Evolutionary conservation across 2,113 vertebrate genomes (phyloP), one percentile per base, ranked within the genome.

Genomic region (Pitta sordida): DNA sequence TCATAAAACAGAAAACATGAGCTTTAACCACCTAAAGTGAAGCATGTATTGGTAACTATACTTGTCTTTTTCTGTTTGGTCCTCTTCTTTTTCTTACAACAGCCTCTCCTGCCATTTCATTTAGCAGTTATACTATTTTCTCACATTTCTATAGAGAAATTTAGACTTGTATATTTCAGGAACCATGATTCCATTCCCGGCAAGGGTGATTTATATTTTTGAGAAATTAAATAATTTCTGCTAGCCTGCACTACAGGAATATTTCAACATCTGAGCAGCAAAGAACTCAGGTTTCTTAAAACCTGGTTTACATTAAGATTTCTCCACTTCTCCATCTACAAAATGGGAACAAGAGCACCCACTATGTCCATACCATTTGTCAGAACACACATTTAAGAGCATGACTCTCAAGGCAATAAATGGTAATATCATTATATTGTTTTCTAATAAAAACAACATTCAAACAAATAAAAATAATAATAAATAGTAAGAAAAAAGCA

Each of bases 21-120:
- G 46, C 65, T 93, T 94, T 94, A 95, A 86, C 49, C 83, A 26
- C 8, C 15, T 93, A 19, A 89, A 94, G 82, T 27, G 30, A 96
- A 84, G 91, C n/a, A 60, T 59, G 60, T 43, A 55, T 52, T n/a
- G 51, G 41, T 84, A 94, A 59, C 34, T 52, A 65, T 18, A 37
- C 43, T 65, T 90, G 46, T 52, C 91, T 92, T 85, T 36, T 79
- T 92, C 67, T 83, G 59, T 52, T 67, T 43, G 24, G 34, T 78
- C n/a, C 19, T 83, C 81, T 24, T 46, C 41, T 68, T 60, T 73
- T 68, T 84, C 49, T 77, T 69, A 27, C 53, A 90, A 69, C 53
- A 91, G 78, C 64, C 56, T 82, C 55, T 77, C 37, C 74, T 86
- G 51, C 26, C 65, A 56, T 90, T 76, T 88, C 39, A 73, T 73